phyloP scores from a whole-genome alignment of 2,888 invertebrate species.

The Caenorhabditis wallacei region DNA sequence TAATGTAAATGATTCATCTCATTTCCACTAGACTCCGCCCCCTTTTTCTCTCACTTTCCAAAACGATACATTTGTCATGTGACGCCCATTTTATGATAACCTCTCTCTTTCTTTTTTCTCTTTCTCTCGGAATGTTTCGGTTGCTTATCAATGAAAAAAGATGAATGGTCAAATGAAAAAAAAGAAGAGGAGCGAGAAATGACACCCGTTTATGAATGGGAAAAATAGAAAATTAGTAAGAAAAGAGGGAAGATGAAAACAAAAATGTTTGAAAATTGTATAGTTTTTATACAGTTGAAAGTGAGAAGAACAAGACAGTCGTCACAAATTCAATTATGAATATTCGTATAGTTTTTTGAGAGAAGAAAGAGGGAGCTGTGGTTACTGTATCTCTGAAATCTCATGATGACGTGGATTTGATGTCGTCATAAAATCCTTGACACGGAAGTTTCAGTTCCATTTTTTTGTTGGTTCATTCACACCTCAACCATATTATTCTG shows the following conservation, averaged over 20 bases:
- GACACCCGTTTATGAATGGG: background rate
- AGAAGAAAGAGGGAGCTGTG: too few species aligned
- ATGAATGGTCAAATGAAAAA: conserved; percentile 23
- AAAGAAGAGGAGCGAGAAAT: conserved; percentile 14
- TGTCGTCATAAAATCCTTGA: background rate
- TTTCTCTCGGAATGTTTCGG: background rate
- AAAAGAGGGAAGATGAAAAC: background rate
- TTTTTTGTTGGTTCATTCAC: background rate
- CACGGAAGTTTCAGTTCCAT: background rate
- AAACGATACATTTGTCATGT: background rate
- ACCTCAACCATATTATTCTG: background rate
- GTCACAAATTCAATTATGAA: background rate
- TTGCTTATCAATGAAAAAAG: conserved; percentile 27
- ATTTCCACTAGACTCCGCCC: background rate
- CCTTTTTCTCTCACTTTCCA: background rate
- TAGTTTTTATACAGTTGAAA: background rate
- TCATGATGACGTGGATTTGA: too few species aligned
- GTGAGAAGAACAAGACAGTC: background rate
- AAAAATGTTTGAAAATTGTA: background rate
- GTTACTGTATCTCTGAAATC: too few species aligned
- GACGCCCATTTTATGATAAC: conserved; percentile 20
- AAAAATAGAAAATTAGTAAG: background rate
- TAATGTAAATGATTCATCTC: background rate
- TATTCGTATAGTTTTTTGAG: too few species aligned
- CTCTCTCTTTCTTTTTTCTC: background rate